These are phyloP conservation scores for Drosophila yakuba DNA, from an alignment of 1,140 invertebrate species.

Conservation along the genomic window DNA sequence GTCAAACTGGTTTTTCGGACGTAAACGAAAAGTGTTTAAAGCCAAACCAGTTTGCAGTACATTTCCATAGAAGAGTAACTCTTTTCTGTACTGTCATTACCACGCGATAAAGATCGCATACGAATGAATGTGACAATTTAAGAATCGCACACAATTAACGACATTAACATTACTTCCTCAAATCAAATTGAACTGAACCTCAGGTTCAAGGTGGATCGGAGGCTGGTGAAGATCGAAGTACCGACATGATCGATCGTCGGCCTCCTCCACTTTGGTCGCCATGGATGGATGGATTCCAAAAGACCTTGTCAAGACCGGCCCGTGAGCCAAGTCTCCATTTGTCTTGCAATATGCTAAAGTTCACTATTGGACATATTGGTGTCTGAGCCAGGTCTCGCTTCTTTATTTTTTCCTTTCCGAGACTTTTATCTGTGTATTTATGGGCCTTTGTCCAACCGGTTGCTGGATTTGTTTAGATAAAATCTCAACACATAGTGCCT, in stretches of 20 bases:
- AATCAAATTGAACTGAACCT: conserved; percentile 1
- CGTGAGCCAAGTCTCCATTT: conserved; percentile 44
- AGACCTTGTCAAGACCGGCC: conserved; percentile 56
- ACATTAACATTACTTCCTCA: conserved; percentile 26
- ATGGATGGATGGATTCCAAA: background rate
- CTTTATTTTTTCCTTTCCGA: conserved; percentile 24
- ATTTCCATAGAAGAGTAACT: conserved; percentile 45
- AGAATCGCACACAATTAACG: conserved; percentile 21
- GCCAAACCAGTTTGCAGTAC: conserved; percentile 65
- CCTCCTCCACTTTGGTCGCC: conserved; percentile 13
- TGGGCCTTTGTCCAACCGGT: conserved; percentile 62
- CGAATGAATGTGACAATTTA: conserved; percentile 28
- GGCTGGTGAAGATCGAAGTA: conserved; percentile 6
- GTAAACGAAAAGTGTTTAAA: conserved; percentile 40
- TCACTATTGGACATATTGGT: conserved; percentile 54
- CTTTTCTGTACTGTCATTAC: conserved; percentile 14
- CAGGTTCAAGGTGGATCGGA: conserved; percentile 37
- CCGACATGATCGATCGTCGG: conserved; percentile 22
- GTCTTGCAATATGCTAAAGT: conserved; percentile 74
- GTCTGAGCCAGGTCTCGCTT: conserved; percentile 26
- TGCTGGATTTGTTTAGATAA: conserved; percentile 64
- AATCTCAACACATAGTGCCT: conserved; percentile 35
- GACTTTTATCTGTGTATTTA: conserved; percentile 27
- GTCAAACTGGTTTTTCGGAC: conserved; percentile 60
- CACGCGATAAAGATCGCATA: background rate